These are phyloP conservation scores for Epinephelus moara DNA, from an alignment of 2,113 vertebrate species.

Conservation along the genomic window DNA sequence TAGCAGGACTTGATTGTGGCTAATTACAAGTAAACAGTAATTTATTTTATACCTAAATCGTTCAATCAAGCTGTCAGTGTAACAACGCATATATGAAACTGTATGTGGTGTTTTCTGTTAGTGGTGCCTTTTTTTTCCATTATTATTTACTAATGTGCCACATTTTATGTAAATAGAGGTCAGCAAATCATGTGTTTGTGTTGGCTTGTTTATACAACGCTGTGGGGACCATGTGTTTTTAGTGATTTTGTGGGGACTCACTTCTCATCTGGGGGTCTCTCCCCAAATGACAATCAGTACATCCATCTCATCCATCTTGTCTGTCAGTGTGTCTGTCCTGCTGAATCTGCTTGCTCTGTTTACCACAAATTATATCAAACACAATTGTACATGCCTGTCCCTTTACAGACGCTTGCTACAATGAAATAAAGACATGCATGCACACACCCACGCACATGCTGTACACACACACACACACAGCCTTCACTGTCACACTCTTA, in stretches of 20 bases:
- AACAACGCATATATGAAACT: neutral
- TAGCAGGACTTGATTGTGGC: conserved; percentile 26
- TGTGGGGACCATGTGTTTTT: too few species aligned
- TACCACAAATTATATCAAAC: conserved; percentile 7
- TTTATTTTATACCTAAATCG: conserved; percentile 29
- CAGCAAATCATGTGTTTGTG: neutral
- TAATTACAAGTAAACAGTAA: conserved; percentile 41
- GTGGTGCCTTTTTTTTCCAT: neutral
- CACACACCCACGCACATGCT: conserved; percentile 47
- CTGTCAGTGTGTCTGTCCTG: neutral
- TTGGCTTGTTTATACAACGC: neutral
- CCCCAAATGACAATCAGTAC: neutral
- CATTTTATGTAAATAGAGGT: neutral
- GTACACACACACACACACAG: conserved; percentile 43
- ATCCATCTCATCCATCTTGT: neutral
- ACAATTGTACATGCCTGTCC: conserved; percentile 1
- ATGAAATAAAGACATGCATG: conserved; percentile 14
- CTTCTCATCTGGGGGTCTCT: neutral
- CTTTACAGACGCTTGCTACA: neutral
- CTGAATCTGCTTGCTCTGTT: neutral
- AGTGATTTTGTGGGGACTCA: neutral
- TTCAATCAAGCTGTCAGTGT: conserved; percentile 13
- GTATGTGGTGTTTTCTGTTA: neutral
- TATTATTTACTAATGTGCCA: neutral
- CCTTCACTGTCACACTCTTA: conserved; percentile 51